Evolutionary conservation across 2,113 vertebrate species (phyloP), one percentile per base, ranked within the genome.

Genomic region (Coryphaenoides rupestris): DNA sequence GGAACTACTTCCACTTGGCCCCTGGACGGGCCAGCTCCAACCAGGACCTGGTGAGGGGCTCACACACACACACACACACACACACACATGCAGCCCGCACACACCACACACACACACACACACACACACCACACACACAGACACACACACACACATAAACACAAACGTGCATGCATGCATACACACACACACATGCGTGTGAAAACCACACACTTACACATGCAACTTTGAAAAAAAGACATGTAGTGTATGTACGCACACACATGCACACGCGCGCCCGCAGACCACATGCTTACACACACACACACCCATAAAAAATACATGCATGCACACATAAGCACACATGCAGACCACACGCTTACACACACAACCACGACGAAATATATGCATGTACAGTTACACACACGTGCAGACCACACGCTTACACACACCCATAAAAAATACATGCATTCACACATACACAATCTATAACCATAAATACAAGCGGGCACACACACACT

Each of bases 41-140:
- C 72, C 94, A 93, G 71, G 94, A 98, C 79, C 91, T 95, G 92
- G 97, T 93, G 86, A 95, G 94, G 84, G 63, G 74, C 60, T 40
- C 16, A 12, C 62, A 33, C 16, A 26, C 24, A 26, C 24, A 26
- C 3, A 33, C 21, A 58, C 60, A 22, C 49, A 26, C 55, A 52
- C 55, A 28, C 54, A 45, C 63, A 62, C 45, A 63, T 59, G 46
- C 54, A 57, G n/a, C n/a, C n/a, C n/a, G n/a, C 55, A 63, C 24
- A 55, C 26, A 63, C 70, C 46, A 55, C 60, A 46, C 26, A 26
- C 57, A 58, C 55, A 66, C 24, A 21, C 57, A 57, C 26, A 17
- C 40, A 17, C 40, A 15, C 55, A 52, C n/a, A n/a, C n/a, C n/a
- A n/a, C 12, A 28, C 13, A 2, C 24, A 56, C 21, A 40, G 58